Base-by-base conservation (phyloP, 1,140 invertebrate species). In the Cydia pomonella region DNA sequence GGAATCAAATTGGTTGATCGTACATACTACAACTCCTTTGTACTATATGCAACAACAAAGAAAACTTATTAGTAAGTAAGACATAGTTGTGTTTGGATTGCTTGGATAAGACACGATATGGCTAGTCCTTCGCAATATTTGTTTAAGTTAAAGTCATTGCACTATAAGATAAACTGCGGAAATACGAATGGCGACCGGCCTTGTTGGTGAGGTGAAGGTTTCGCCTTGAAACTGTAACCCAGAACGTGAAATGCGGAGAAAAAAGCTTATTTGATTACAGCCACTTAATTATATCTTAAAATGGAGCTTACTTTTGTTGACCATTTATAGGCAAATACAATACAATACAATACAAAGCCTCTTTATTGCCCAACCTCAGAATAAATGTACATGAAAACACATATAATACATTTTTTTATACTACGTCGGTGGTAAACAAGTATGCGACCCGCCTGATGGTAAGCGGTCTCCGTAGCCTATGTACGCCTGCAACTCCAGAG, bases 141-240 rank as follows among this genome's bases (percentile, higher is more conserved):
- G 64, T 33, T 69, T 18, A 41, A 29, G 13, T 33, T n/a, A 18
- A 33, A 33, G 64, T 33, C 64, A 33, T 41, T 69, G 64, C 27
- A 69, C 27, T 41, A n/a, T 41, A 18, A n/a, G 2, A 33, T 16
- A 69, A 33, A 69, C 63, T 27, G 13, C 64, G 64, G 64, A 69
- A 69, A 33, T 10, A 66, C 29, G 29, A 69, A 69, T 41, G 18
- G 29, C 29, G 64, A 69, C 64, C 64, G 64, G 29, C 64, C 64
- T 69, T 69, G 64, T 9, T 12, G 5, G 25, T 10, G 64, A 69
- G 64, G 29, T 69, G 64, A 69, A 69, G 64, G 64, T 33, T 29
- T 33, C n/a, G 29, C 64, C 64, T 69, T 69, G 64, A 33, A 69
- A 63, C 2, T 21, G n/a, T 38, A 33, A 33, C 64, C 64, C 29